Conservation (phyloP, 2,113 vertebrate genomes). For the Calyptomena viridis region DNA sequence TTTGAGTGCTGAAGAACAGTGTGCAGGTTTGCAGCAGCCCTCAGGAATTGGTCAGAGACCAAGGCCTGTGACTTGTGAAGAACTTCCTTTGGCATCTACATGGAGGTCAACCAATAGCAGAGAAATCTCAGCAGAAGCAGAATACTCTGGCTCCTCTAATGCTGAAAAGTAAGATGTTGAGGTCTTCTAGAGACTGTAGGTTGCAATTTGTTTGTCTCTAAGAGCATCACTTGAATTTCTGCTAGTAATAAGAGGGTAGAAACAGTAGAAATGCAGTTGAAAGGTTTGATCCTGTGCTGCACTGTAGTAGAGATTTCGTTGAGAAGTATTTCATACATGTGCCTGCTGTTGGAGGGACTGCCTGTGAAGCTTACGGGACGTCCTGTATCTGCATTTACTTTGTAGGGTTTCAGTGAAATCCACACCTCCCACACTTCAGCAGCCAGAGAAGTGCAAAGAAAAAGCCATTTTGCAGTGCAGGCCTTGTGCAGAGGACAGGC, state of each 20-base stretch:
- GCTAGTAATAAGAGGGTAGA: background rate
- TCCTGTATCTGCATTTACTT: background rate
- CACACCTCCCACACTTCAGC: slow-evolving; percentile 53
- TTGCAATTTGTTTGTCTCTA: background rate
- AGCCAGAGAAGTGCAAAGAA: slow-evolving; percentile 71
- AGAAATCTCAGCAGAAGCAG: slow-evolving; percentile 68
- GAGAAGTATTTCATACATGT: background rate
- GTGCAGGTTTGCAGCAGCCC: slow-evolving; percentile 87
- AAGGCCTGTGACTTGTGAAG: slow-evolving; percentile 82
- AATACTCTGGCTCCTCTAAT: slow-evolving; percentile 60
- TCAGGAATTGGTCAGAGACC: slow-evolving; percentile 93
- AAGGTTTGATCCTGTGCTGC: background rate
- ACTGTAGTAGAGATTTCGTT: background rate
- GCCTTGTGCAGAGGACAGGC: slow-evolving; percentile 68
- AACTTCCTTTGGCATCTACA: slow-evolving; percentile 67
- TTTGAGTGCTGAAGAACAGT: slow-evolving; percentile 85
- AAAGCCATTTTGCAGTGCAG: slow-evolving; percentile 67
- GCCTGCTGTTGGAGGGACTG: background rate
- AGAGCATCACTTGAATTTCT: background rate
- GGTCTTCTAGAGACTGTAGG: background rate
- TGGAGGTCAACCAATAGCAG: slow-evolving; percentile 73
- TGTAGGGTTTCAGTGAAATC: slow-evolving; percentile 69
- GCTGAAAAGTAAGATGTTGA: slow-evolving; percentile 75
- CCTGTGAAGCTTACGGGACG: background rate
- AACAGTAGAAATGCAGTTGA: background rate